These are phyloP conservation scores for Ceraclea dissimilis DNA, from an alignment of 2,888 invertebrate species.

Conservation along the genomic window DNA sequence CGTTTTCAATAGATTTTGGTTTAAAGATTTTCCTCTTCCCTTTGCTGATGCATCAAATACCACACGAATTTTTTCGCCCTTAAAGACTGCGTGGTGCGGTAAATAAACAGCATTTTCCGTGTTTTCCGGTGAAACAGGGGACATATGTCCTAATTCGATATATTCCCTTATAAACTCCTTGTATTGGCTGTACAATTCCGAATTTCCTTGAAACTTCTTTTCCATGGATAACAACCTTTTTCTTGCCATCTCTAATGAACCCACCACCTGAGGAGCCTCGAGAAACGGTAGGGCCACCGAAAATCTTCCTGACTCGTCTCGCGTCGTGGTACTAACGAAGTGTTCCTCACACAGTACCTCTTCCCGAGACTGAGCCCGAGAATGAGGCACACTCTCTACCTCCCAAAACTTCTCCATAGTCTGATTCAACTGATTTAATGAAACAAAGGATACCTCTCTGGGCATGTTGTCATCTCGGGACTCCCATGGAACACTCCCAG, in stretches of 20 bases:
- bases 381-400: too few species aligned
- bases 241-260: not conserved
- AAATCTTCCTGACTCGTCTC: not conserved
- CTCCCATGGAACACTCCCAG: too few species aligned
- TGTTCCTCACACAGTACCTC: too few species aligned
- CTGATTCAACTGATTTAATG: too few species aligned
- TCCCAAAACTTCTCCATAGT: too few species aligned
- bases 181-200: not conserved
- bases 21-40: not conserved
- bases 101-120: not conserved
- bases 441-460: too few species aligned
- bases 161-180: not conserved
- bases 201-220: not conserved
- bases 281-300: not conserved
- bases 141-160: not conserved
- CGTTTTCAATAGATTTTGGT: not conserved
- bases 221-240: not conserved
- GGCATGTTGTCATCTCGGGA: too few species aligned
- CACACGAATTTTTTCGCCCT: not conserved
- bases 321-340: not conserved
- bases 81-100: not conserved
- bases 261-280: not conserved
- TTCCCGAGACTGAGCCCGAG: too few species aligned
- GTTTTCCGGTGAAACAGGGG: not conserved
- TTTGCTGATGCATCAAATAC: not conserved